Evolutionary conservation across 2,113 vertebrate genomes (phyloP), one percentile per base, ranked within the genome.

Genomic region (Limanda limanda): DNA sequence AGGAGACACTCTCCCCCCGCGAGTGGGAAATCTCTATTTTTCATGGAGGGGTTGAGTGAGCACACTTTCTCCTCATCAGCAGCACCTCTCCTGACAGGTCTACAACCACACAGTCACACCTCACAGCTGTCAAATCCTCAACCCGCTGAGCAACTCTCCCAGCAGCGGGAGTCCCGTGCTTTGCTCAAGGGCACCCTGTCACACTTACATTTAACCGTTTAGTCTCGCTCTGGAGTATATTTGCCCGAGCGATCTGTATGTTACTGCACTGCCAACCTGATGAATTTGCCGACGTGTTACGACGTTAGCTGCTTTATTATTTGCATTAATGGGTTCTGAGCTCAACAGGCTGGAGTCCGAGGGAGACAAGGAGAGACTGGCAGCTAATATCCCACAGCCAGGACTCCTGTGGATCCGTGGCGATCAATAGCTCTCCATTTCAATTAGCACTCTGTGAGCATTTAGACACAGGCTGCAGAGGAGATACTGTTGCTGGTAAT

Each of bases 391-490:
- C 70, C 71, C 76, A 72, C 71, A 77, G 78, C 76, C 77, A 21
- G 74, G 83, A 83, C 83, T 85, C 80, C 84, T 77, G 85, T 74
- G 80, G 83, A 87, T 89, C 82, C 64, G 73, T 72, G 84, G 68
- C 71, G 88, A 94, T 94, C 94, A 87, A 93, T 93, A 93, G 58
- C 87, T 92, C 92, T 93, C 91, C 87, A 89, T 93, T 94, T 94
- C 91, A 94, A 92, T 95, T 93, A 94, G 88, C 79, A 82, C 85
- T 85, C 81, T 86, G 85, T 76, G 71, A 91, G 92, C 91, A 90
- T 93, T 93, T 91, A 92, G 88, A 92, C 90, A 91, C 89, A 88
- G 89, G 84, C 88, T 81, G 86, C 80, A 71, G 86, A 89, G 83
- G 86, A 91, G 89, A 91, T 92, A 86, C 87, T 90, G 82, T 92